Conservation (phyloP, 1,140 invertebrate genomes). For the Chrysoperla carnea region DNA sequence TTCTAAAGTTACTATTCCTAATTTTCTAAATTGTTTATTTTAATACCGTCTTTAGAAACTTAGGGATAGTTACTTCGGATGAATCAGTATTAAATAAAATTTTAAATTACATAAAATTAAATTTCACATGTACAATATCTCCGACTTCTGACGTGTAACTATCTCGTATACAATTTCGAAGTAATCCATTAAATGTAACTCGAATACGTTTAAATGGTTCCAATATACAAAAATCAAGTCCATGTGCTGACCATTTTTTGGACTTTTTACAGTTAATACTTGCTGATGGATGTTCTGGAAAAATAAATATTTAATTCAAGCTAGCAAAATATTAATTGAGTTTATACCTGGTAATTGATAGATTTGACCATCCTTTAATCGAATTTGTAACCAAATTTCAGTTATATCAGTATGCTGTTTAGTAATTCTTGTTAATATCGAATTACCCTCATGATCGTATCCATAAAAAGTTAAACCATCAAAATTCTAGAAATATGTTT, state of each 20-base stretch:
- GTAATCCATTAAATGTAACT: neutral
- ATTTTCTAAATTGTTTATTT: no score
- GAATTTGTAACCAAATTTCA: neutral
- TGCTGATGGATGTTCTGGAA: neutral
- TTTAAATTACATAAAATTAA: neutral
- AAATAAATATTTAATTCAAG: no score
- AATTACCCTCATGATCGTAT: neutral
- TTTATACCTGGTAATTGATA: neutral
- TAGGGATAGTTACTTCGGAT: no score
- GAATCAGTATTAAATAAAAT: no score
- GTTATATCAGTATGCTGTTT: neutral
- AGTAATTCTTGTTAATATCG: neutral
- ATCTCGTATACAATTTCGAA: neutral
- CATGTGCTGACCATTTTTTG: neutral
- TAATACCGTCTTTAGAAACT: no score
- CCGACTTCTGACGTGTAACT: neutral
- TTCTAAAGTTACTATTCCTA: no score
- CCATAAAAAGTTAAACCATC: neutral
- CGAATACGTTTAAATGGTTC: neutral
- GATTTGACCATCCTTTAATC: neutral
- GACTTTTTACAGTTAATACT: neutral
- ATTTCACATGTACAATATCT: neutral
- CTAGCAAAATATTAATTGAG: no score
- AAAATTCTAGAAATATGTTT: neutral
- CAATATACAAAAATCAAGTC: neutral